Percentiles rank a stretch among this genome's conserved stretches.
These are phyloP conservation scores for Lasioglossum calceatum DNA, from an alignment of 2,888 invertebrate species.

Conservation along the genomic window DNA sequence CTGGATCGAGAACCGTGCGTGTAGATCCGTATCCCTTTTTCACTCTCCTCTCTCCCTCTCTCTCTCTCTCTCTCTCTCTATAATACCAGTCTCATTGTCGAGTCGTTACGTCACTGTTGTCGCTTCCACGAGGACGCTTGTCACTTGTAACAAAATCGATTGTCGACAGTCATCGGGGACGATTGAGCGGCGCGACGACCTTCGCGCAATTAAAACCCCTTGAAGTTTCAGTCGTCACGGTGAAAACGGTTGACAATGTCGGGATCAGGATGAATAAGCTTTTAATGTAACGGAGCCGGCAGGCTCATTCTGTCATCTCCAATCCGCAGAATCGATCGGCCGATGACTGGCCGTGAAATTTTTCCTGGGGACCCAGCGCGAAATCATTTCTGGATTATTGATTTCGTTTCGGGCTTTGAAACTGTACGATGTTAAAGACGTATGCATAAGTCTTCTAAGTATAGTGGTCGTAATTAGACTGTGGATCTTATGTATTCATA, in stretches of 20 bases:
- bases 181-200: constrained; percentile 75
- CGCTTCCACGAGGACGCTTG: constrained; percentile 67
- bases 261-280: constrained; percentile 65
- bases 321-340: not conserved
- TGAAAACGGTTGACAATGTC: constrained; percentile 73
- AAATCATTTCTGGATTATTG: not conserved
- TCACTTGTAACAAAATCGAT: constrained; percentile 69
- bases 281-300: constrained; percentile 67
- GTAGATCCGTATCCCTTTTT: not conserved
- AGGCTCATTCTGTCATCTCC: constrained; percentile 23
- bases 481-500: not conserved
- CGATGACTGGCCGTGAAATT: not conserved
- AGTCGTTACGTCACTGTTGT: constrained; percentile 79
- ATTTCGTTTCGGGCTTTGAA: not conserved
- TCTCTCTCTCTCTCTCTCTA: not conserved
- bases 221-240: constrained; percentile 70
- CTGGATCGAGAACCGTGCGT: constrained; percentile 37
- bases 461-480: not conserved
- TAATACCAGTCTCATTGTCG: constrained; percentile 70
- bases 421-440: too few species aligned
- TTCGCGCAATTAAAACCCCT: constrained; percentile 81
- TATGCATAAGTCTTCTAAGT: not conserved
- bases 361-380: not conserved
- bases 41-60: not conserved
- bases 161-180: constrained; percentile 76